phyloP scores from a whole-genome alignment of 1,140 invertebrate genomes.

The Trichomalopsis sarcophagae region DNA sequence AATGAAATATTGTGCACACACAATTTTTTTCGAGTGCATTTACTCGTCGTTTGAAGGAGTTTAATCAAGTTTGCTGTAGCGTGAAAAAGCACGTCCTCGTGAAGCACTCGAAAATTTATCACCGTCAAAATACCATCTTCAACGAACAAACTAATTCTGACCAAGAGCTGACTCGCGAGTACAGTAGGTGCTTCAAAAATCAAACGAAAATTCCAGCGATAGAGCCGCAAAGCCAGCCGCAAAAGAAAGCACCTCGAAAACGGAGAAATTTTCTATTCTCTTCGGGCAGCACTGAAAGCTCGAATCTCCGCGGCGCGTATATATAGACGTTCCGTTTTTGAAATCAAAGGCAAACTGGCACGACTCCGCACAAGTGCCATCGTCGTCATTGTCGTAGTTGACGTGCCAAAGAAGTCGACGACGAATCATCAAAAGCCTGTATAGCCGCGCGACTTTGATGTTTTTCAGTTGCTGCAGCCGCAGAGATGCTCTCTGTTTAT shows the following conservation, averaged over 20 bases:
- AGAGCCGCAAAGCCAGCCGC: too few relatives aligned
- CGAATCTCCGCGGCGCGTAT: too few relatives aligned
- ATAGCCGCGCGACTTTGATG: too few relatives aligned
- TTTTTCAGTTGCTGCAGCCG: too few relatives aligned
- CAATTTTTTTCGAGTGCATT: too few relatives aligned
- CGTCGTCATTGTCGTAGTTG: not conserved
- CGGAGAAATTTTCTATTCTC: not conserved
- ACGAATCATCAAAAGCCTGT: not conserved
- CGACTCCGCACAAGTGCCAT: not conserved
- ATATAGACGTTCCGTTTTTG: not conserved
- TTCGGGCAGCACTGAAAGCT: not conserved
- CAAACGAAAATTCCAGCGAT: not conserved
- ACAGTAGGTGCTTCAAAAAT: not conserved
- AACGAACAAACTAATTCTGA: not conserved
- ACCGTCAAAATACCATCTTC: too few relatives aligned
- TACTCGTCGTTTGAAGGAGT: too few relatives aligned
- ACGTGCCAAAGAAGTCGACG: not conserved
- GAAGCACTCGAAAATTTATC: too few relatives aligned
- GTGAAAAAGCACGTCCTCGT: too few relatives aligned
- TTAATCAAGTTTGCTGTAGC: too few relatives aligned
- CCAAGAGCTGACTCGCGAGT: not conserved
- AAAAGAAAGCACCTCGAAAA: not conserved
- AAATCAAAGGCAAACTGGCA: not conserved
- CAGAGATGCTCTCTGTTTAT: too few relatives aligned
- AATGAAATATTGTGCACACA: too few relatives aligned